phyloP scores from a whole-genome alignment of 2,797 vertebrate species.

The Mormyrops boulengeri region DNA sequence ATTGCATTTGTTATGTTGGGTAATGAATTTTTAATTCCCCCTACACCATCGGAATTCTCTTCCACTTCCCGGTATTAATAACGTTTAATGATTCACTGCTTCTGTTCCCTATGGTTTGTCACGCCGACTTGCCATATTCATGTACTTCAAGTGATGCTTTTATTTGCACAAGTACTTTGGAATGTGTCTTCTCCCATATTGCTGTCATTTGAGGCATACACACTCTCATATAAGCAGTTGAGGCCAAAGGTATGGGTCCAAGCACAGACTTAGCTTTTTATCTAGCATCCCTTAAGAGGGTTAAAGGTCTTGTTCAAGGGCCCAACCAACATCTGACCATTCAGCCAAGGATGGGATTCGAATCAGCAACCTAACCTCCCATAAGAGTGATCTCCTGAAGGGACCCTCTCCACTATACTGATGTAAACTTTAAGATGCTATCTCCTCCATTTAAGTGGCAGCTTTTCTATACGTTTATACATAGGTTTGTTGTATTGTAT shows the following conservation, averaged over 20 bases:
- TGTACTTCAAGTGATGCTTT: neutral
- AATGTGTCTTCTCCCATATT: neutral
- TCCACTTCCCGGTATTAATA: neutral
- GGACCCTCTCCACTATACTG: neutral
- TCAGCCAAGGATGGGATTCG: neutral
- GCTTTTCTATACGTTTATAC: neutral
- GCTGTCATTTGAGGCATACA: neutral
- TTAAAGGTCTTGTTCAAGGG: neutral
- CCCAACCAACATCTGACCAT: neutral
- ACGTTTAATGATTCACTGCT: neutral
- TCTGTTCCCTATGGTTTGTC: neutral
- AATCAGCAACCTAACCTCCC: neutral
- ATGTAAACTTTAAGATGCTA: neutral
- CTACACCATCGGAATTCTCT: neutral
- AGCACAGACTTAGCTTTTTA: neutral
- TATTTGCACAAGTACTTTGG: neutral
- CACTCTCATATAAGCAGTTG: neutral
- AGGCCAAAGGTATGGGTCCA: neutral
- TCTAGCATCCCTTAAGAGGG: neutral
- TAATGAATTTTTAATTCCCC: conserved; percentile 15
- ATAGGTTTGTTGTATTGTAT: neutral
- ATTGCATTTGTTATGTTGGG: conserved; percentile 13
- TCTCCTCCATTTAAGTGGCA: neutral
- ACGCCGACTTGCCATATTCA: neutral
- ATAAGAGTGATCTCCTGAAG: neutral